Evolutionary conservation across 2,797 vertebrate species (phyloP), one percentile per base, ranked within the genome.

Genomic region (Ctenopoma kingsleyae): DNA sequence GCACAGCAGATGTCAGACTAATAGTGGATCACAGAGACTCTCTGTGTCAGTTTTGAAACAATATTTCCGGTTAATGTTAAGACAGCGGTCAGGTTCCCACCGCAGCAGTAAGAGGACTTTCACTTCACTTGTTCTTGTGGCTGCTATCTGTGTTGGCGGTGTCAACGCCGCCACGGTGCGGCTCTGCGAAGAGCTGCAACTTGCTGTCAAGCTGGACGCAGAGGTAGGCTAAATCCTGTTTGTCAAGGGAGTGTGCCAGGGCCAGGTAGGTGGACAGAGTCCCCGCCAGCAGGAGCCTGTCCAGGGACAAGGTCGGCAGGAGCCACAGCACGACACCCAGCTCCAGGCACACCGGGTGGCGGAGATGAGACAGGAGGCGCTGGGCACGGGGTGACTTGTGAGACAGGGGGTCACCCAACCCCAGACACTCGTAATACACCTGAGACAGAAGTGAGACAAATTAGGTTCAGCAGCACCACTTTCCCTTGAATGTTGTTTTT

Each of bases 261-360:
- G 87, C 88, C 78, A 97, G 87, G 88, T 98, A 98, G 40, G 91
- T 63, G 0, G 96, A 95, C 71, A 98, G 91, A 22, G 90, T 90
- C 47, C 81, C 83, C 0, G 96, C 94, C 41, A 98, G 89, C 64
- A 98, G 91, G 38, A 97, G 92, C 40, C 97, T 87, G 78, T 98
- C 97, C n/a, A 96, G 90, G 36, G 96, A 88, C 59, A 98, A 69
- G 5, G 94, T 90, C 5, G 97, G 97, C 40, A 98, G 92, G n/a
- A 94, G 87, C 97, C 97, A 98, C 44, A 98, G 91, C 68, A 98
- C 93, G 0, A 95, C 89, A 11, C 89, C 86, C 65, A 97, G 91
- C 89, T 98, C 97, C 90, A 97, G 85, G 60, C 93, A 98, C 65
- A 98, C 94, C 0, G 97, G 97, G 86, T 97, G 96, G 38, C 97